Percentiles rank a stretch among this genome's conserved stretches.
Conservation (phyloP, 2,113 vertebrate genomes). For the Stegastes partitus region DNA sequence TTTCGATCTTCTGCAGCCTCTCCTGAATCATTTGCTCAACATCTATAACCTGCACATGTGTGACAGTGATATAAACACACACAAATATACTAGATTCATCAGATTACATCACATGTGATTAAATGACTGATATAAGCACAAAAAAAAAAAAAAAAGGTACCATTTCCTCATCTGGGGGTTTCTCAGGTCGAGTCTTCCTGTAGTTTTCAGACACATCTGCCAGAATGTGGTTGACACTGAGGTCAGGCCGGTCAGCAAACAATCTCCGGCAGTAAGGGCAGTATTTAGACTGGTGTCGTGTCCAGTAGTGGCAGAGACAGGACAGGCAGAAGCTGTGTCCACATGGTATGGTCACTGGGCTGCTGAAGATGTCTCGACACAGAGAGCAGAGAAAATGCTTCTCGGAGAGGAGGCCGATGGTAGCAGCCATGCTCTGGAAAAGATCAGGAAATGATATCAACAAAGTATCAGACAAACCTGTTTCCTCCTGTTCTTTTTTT, state of each 20-base stretch:
- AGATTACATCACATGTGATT: not conserved
- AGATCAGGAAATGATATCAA: not conserved
- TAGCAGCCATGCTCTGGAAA: slow-evolving; percentile 78
- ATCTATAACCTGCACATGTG: slow-evolving; percentile 63
- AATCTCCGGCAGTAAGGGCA: slow-evolving; percentile 80
- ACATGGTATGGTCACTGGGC: slow-evolving; percentile 82
- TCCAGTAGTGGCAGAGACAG: slow-evolving; percentile 81
- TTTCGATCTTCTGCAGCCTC: slow-evolving; percentile 80
- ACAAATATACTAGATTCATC: not conserved
- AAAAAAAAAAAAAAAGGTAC: slow-evolving; percentile 41
- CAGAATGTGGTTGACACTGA: slow-evolving; percentile 82
- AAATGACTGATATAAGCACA: not conserved
- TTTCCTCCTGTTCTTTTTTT: not conserved
- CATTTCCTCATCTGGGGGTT: slow-evolving; percentile 63
- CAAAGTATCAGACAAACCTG: not conserved
- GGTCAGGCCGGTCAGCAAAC: slow-evolving; percentile 74
- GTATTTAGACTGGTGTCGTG: slow-evolving; percentile 71
- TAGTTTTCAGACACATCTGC: slow-evolving; percentile 81
- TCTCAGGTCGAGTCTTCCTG: slow-evolving; percentile 68
- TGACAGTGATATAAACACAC: not conserved
- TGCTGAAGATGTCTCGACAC: slow-evolving; percentile 82
- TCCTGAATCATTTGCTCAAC: slow-evolving; percentile 81
- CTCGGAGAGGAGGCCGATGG: slow-evolving; percentile 75
- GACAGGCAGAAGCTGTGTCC: slow-evolving; percentile 86
- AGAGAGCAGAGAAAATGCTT: slow-evolving; percentile 83